Percentiles rank a stretch among this genome's conserved stretches.
Evolutionary conservation across 2,888 invertebrate genomes (phyloP).

Genomic region (Drosophila ezoana): DNA sequence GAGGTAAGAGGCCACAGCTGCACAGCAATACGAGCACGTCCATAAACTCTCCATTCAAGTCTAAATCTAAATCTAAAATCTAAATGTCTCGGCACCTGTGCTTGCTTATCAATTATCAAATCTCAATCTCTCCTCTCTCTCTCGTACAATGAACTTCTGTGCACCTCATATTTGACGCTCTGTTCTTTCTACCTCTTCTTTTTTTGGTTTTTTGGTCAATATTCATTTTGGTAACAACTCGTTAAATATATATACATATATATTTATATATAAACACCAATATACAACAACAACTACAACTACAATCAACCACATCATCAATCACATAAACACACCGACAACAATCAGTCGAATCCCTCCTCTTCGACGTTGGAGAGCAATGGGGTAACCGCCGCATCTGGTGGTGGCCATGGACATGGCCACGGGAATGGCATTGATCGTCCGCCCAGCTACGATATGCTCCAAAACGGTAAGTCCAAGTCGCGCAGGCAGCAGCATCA

Average conservation of each 20-base stretch:
- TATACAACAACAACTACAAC: constrained; percentile 41
- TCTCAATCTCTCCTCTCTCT: constrained; percentile 36
- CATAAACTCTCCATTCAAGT: constrained; percentile 20
- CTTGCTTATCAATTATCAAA: constrained; percentile 63
- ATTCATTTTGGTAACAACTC: constrained; percentile 71
- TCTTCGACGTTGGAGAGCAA: constrained; percentile 83
- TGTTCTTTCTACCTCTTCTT: constrained; percentile 62
- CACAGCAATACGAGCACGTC: constrained; percentile 49
- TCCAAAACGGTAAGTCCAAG: constrained; percentile 86
- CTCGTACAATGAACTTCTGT: constrained; percentile 62
- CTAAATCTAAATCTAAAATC: constrained; percentile 46
- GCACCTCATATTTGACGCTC: constrained; percentile 76
- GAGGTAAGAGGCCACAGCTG: constrained; percentile 76
- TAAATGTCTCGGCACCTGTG: constrained; percentile 78
- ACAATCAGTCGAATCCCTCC: constrained; percentile 83
- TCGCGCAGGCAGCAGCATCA: constrained; percentile 83
- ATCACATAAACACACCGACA: constrained; percentile 25
- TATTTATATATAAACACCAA: constrained; percentile 29
- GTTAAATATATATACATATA: constrained; percentile 41
- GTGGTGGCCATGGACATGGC: constrained; percentile 51
- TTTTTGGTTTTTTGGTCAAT: constrained; percentile 64
- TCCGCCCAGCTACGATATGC: constrained; percentile 85
- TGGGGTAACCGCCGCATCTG: constrained; percentile 76
- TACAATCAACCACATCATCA: constrained; percentile 39
- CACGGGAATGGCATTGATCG: constrained; percentile 62